phyloP scores from a whole-genome alignment of 2,888 invertebrate species.

The Ennomos erosarius region DNA sequence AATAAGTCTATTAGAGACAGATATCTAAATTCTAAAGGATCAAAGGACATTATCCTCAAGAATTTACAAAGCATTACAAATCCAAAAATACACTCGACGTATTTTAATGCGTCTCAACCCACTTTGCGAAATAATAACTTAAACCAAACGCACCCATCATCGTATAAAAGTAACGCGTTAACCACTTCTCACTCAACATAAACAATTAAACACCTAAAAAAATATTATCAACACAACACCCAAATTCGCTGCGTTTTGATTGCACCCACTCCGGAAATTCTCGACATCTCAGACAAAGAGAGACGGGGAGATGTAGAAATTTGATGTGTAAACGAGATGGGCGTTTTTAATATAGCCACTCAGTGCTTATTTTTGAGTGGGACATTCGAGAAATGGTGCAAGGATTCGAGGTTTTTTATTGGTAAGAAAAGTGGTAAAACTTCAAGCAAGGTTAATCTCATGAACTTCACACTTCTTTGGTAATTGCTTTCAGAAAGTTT shows the following conservation, averaged over 20 bases:
- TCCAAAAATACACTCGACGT: constrained; percentile 11
- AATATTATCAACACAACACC: constrained; percentile 40
- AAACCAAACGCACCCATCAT: constrained; percentile 28
- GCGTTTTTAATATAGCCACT: constrained; percentile 29
- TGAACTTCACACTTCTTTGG: too few relatives aligned
- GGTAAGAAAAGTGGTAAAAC: constrained; percentile 9
- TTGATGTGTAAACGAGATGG: constrained; percentile 36
- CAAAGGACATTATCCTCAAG: too few relatives aligned
- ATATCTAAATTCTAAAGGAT: too few relatives aligned
- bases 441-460: background rate
- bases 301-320: constrained; percentile 35
- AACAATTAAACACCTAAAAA: constrained; percentile 42
- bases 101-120: background rate
- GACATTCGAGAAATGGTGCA: constrained; percentile 29
- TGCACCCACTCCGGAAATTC: constrained; percentile 62
- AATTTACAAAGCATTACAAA: background rate
- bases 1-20: too few relatives aligned
- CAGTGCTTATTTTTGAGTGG: constrained; percentile 28
- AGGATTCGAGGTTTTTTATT: constrained; percentile 35
- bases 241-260: constrained; percentile 37
- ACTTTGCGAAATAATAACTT: constrained; percentile 27
- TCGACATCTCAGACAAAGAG: constrained; percentile 47
- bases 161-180: constrained; percentile 42
- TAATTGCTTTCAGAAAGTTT: too few relatives aligned
- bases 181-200: constrained; percentile 43